Evolutionary conservation across 2,113 vertebrate genomes (phyloP), one percentile per base, ranked within the genome.

Genomic region (Pleuronectes platessa): DNA sequence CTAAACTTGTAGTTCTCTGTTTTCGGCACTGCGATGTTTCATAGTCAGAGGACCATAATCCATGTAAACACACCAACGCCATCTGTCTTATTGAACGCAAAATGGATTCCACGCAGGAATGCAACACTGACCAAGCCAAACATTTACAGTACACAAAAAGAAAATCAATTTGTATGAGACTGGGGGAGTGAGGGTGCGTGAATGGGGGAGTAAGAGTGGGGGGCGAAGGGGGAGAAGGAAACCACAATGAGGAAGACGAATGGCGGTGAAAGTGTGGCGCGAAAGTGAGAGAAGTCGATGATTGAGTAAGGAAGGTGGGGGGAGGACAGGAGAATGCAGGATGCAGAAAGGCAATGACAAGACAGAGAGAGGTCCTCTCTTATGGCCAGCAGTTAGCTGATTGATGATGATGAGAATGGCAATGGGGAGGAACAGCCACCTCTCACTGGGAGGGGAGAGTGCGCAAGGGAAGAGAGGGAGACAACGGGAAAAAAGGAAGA

Each of bases 371-470:
- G 89, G 62, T 86, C 82, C 78, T 78, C 82, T 83, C 86, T 86
- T 78, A 87, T 85, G 82, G 86, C 81, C 89, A 81, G 76, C 85
- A 83, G 80, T 85, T 75, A 58, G 72, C 83, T 93, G 89, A 92
- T 92, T 86, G 88, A 56, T 93, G 89, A 92, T 90, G 88, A 91
- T 90, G 89, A 92, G 87, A 90, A 87, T 85, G 71, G 85, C 85
- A 90, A 90, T 90, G 84, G 88, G 88, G 81, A 90, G 90, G 85
- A 91, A 90, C 88, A 88, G 78, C 67, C 71, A 89, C 77, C 47
- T 71, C 56, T 76, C 47, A 18, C 61, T 55, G 10, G n/a, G 68
- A 78, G 62, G 65, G 65, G 60, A 71, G 65, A 79, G 74, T 76
- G 59, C 59, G 45, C 6, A 70, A 72, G 51, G 18, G 40, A 76